phyloP scores from a whole-genome alignment of 2,113 vertebrate species.

The Paramormyrops kingsleyae region DNA sequence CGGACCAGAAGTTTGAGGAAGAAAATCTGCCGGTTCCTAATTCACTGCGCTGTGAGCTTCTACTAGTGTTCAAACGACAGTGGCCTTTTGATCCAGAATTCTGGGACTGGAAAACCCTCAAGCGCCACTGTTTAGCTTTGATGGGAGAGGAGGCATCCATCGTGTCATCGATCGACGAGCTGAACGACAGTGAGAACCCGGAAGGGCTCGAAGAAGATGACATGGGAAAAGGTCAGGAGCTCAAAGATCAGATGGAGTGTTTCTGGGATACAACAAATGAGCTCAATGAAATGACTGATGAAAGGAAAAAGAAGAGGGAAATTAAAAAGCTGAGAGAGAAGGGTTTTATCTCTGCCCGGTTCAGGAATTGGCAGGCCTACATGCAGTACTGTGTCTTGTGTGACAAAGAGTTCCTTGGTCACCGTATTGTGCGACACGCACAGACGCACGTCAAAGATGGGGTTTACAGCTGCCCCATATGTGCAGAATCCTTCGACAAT shows the following conservation, averaged over 20 bases:
- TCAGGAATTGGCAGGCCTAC: constrained; percentile 94
- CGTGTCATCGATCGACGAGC: constrained; percentile 89
- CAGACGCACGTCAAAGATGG: constrained; percentile 87
- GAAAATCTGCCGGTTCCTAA: constrained; percentile 88
- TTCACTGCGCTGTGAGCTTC: constrained; percentile 88
- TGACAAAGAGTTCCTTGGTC: constrained; percentile 95
- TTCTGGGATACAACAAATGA: constrained; percentile 66
- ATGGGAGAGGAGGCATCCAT: constrained; percentile 98
- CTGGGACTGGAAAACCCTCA: constrained; percentile 98
- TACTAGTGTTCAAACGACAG: constrained; percentile 91
- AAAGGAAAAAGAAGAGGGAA: constrained; percentile 79
- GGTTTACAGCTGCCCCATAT: constrained; percentile 88
- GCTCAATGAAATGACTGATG: constrained; percentile 67
- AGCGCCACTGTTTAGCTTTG: constrained; percentile 84
- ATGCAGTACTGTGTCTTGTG: constrained; percentile 98
- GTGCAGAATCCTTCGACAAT: constrained; percentile 81
- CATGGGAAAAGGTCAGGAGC: constrained; percentile 50
- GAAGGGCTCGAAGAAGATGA: constrained; percentile 72
- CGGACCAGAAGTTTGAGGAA: constrained; percentile 93
- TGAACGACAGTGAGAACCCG: constrained; percentile 84
- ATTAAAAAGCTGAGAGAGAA: constrained; percentile 85
- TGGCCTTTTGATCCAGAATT: constrained; percentile 98
- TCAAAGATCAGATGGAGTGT: constrained; percentile 65
- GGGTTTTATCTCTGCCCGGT: constrained; percentile 86
- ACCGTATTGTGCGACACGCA: constrained; percentile 90